Evolutionary conservation across 1,140 invertebrate genomes (phyloP).

Genomic region (Lepeophtheirus salmonis): DNA sequence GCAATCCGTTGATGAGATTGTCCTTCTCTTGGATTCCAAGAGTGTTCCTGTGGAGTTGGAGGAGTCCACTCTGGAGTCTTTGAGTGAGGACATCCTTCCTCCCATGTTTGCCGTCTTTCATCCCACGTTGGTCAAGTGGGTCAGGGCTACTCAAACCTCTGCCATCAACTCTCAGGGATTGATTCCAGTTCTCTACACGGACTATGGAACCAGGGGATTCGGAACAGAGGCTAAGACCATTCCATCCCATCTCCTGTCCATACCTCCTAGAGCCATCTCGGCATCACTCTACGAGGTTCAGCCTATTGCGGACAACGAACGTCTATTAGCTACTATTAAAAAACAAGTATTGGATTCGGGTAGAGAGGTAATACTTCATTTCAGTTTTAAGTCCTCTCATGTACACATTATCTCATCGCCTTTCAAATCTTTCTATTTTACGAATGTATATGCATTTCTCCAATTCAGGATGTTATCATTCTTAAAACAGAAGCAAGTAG

Average conservation of each 20-base stretch:
- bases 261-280: not conserved
- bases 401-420: too few relatives aligned
- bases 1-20: not conserved
- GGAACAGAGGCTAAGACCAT: not conserved
- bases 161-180: not conserved
- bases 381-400: too few relatives aligned
- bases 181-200: not conserved
- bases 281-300: not conserved
- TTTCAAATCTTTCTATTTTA: too few relatives aligned
- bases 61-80: not conserved
- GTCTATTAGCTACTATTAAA: not conserved
- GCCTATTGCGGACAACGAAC: not conserved
- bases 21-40: not conserved
- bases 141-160: not conserved
- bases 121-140: not conserved
- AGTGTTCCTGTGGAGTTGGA: not conserved
- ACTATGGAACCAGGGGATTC: not conserved
- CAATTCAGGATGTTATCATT: too few relatives aligned
- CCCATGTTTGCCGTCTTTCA: not conserved
- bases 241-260: not conserved
- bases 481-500: too few relatives aligned
- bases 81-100: not conserved
- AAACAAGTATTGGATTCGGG: not conserved
- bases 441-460: too few relatives aligned
- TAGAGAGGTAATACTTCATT: not conserved